Base-by-base conservation (phyloP, 2,113 vertebrate genomes). In the Turdus rufiventris region DNA sequence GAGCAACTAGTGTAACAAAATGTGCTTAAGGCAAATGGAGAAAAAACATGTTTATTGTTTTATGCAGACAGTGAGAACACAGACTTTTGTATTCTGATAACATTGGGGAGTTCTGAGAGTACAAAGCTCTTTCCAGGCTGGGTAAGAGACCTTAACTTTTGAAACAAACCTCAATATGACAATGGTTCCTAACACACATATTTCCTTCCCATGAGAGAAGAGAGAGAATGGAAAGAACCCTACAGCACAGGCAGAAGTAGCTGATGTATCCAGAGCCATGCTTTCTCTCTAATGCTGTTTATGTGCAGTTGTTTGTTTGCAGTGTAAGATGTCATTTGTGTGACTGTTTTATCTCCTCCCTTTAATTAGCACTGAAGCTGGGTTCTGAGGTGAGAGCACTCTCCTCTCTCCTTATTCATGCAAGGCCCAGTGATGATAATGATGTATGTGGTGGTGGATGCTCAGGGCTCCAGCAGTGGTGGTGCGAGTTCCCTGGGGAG, bases 401-500 rank as follows among this genome's bases (percentile, higher is more conserved):
- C 33, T 75, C n/a, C 45, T 56, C 53, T 36, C 74, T 62, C 0
- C 0, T 81, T 74, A 85, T 65, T 67, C 3, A 18, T 78, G 57
- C 53, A 85, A 74, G 50, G 25, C 33, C 43, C 9, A 68, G 7
- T 76, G 70, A 50, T 42, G 58, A 54, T 12, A 34, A 38, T 60
- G 47, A 74, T 75, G 58, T 66, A n/a, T 19, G 4, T 9, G 43
- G 54, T 10, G 9, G n/a, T 2, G 1, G 48, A 38, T 43, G 31
- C 63, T 50, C 2, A 7, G 26, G 29, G 38, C 71, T 85, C 45
- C 53, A n/a, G 31, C 0, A 0, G 31, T 6, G 5, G 8, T 15
- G 5, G 4, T 47, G 57, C 1, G 3, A 33, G 60, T 29, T 73
- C 43, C 4, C 3, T 26, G 57, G 1, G 0, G 31, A 79, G 51